These are phyloP conservation scores for Cyphomyrus discorhynchus DNA, from an alignment of 2,113 vertebrate genomes.

Conservation along the genomic window DNA sequence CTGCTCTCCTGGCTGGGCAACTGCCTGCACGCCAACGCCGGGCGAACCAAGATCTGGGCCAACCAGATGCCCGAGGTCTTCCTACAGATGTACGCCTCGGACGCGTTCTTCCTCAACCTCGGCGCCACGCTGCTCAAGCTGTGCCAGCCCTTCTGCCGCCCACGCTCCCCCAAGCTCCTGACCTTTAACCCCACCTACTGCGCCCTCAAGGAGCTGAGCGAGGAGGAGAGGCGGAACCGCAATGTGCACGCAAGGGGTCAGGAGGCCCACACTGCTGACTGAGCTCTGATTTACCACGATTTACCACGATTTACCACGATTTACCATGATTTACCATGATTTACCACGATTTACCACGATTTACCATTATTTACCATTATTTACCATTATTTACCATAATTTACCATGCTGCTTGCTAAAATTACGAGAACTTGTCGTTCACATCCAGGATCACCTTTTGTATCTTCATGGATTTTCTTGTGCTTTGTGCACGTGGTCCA, in stretches of 20 bases:
- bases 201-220: conserved; percentile 81
- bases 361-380: not conserved
- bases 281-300: not conserved
- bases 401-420: not conserved
- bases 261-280: not conserved
- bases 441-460: not conserved
- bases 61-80: conserved; percentile 98
- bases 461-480: not conserved
- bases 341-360: not conserved
- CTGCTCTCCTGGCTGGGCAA: conserved; percentile 90
- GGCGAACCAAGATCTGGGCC: conserved; percentile 94
- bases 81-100: conserved; percentile 92
- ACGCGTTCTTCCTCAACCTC: conserved; percentile 92
- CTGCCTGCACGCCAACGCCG: conserved; percentile 86
- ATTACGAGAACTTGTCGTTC: not conserved
- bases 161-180: conserved; percentile 77
- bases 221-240: conserved; percentile 81
- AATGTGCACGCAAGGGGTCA: conserved; percentile 87
- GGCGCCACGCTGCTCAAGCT: conserved; percentile 85
- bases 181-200: conserved; percentile 95
- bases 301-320: not conserved
- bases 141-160: conserved; percentile 97
- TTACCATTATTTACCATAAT: no score
- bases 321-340: not conserved
- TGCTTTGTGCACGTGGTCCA: not conserved